Conservation (phyloP, 2,113 vertebrate genomes). For the Spea bombifrons region DNA sequence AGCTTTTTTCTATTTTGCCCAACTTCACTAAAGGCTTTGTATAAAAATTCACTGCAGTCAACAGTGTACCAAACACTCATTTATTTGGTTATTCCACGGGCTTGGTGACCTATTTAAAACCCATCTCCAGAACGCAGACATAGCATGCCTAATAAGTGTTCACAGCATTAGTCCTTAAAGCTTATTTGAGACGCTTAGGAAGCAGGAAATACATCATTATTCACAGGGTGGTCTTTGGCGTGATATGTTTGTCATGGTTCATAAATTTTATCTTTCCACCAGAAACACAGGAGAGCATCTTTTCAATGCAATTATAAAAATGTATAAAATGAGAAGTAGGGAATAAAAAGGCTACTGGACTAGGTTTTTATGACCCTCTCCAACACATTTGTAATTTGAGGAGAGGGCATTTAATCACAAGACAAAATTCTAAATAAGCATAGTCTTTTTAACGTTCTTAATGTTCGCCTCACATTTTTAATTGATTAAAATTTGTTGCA, state of each 20-base stretch:
- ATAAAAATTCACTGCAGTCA: not conserved
- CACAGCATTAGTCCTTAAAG: constrained; percentile 16
- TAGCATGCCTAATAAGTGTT: constrained; percentile 39
- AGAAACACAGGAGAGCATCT: constrained; percentile 75
- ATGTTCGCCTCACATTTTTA: no score
- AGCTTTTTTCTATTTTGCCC: no score
- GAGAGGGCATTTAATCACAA: not conserved
- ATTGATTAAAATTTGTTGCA: no score
- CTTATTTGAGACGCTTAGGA: constrained; percentile 30
- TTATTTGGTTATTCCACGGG: not conserved
- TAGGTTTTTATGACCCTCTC: constrained; percentile 74
- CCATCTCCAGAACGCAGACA: constrained; percentile 3
- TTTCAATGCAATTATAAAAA: constrained; percentile 77
- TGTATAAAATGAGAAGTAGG: constrained; percentile 72
- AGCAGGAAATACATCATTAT: constrained; percentile 62
- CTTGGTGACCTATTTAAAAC: constrained; percentile 33
- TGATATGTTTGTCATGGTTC: constrained; percentile 68
- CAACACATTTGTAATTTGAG: constrained; percentile 69
- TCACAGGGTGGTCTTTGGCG: constrained; percentile 66
- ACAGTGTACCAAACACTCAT: not conserved
- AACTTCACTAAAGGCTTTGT: not conserved
- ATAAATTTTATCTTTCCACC: constrained; percentile 78
- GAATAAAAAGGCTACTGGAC: constrained; percentile 68
- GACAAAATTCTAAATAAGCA: no score
- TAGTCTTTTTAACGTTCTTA: no score